Evolutionary conservation across 2,888 invertebrate genomes (phyloP).

Genomic region (Torymus aiolomorphi): DNA sequence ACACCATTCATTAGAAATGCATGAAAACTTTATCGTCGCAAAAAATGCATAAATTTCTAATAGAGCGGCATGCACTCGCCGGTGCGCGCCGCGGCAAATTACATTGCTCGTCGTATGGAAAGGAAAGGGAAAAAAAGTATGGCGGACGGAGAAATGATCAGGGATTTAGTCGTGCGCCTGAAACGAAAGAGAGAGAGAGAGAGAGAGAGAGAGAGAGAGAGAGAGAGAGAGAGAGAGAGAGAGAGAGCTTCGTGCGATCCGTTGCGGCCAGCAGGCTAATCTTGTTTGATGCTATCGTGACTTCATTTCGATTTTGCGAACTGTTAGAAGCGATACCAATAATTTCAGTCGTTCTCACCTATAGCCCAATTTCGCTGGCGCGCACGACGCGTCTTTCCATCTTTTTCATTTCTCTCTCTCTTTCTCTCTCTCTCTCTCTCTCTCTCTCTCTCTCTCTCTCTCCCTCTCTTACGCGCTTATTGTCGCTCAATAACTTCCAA

Average conservation of each 20-base stretch:
- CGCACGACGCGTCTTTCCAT: conserved; percentile 22
- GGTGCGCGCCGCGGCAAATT: neutral
- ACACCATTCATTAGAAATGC: neutral
- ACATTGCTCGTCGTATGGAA: neutral
- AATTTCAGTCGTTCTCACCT: conserved; percentile 56
- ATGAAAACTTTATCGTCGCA: neutral
- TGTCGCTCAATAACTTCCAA: too few species aligned
- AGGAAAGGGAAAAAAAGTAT: conserved; percentile 2
- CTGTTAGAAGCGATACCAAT: conserved; percentile 59
- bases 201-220: too few species aligned
- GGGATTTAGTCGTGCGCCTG: conserved; percentile 32
- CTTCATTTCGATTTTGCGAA: conserved; percentile 58
- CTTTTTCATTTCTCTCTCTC: neutral
- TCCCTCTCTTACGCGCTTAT: neutral
- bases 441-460: neutral
- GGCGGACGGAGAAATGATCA: conserved; percentile 48
- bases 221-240: too few species aligned
- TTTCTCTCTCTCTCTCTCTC: neutral
- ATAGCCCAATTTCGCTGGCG: conserved; percentile 56
- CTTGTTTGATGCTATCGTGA: conserved; percentile 58
- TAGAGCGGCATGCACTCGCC: neutral
- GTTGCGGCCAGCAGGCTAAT: conserved; percentile 54
- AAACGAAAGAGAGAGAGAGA: too few species aligned
- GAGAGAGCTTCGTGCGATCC: conserved; percentile 4
- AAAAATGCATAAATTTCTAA: conserved; percentile 12